phyloP scores from a whole-genome alignment of 2,113 vertebrate genomes.

The Setophaga kirtlandii region DNA sequence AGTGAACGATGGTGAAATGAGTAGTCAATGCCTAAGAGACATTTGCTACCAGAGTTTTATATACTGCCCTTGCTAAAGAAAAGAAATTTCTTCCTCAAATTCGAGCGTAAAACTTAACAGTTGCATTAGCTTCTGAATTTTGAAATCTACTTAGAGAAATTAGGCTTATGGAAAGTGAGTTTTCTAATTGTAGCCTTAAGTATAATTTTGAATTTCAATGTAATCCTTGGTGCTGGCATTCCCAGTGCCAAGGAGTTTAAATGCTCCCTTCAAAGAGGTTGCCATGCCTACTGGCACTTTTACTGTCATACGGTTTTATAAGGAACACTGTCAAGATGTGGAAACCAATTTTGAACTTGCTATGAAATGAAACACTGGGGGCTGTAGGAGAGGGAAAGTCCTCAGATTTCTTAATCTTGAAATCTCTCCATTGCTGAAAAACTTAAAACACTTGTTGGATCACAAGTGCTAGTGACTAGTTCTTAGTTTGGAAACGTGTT shows the following conservation, averaged over 20 bases:
- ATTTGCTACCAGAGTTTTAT: slow-evolving; percentile 73
- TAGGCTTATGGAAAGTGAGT: slow-evolving; percentile 74
- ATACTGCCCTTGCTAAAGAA: slow-evolving; percentile 77
- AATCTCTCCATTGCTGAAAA: slow-evolving; percentile 75
- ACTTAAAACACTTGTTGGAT: slow-evolving; percentile 66
- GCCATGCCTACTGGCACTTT: slow-evolving; percentile 82
- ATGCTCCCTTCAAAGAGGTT: slow-evolving; percentile 82
- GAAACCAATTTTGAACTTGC: slow-evolving; percentile 63
- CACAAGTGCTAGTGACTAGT: slow-evolving; percentile 64
- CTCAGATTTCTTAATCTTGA: slow-evolving; percentile 52
- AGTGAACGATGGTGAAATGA: slow-evolving; percentile 75
- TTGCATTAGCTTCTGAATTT: slow-evolving; percentile 74
- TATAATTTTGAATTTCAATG: slow-evolving; percentile 78
- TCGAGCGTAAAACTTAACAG: slow-evolving; percentile 65
- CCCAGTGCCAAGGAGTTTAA: slow-evolving; percentile 78
- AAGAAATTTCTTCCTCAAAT: slow-evolving; percentile 65
- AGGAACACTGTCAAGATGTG: slow-evolving; percentile 84
- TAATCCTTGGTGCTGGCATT: slow-evolving; percentile 82
- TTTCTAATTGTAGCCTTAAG: slow-evolving; percentile 82
- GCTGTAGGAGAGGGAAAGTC: slow-evolving; percentile 46
- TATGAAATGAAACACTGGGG: slow-evolving; percentile 60
- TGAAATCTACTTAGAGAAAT: slow-evolving; percentile 65
- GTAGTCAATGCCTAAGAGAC: slow-evolving; percentile 73
- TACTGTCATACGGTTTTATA: slow-evolving; percentile 82
- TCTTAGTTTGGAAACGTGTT: slow-evolving; percentile 31